Percentiles rank a stretch among this genome's conserved stretches.
These are phyloP conservation scores for Quadroppia sp. DNA, from an alignment of 2,888 invertebrate genomes.

Conservation along the genomic window DNA sequence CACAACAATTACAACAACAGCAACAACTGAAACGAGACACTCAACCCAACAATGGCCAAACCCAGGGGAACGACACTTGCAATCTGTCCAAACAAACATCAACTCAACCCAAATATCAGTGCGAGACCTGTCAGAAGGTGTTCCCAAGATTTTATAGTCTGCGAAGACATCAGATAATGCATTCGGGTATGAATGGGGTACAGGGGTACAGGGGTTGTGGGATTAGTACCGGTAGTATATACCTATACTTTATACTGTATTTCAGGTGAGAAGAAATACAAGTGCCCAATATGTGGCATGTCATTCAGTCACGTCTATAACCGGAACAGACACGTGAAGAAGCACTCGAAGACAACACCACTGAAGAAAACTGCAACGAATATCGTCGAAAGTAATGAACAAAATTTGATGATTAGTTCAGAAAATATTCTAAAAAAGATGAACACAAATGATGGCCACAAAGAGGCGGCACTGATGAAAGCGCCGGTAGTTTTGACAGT, in stretches of 20 bases:
- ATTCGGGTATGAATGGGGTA: constrained; percentile 45
- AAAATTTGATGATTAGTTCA: not conserved
- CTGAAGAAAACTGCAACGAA: not conserved
- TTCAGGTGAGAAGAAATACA: constrained; percentile 49
- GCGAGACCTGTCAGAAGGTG: constrained; percentile 47
- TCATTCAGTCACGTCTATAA: constrained; percentile 49
- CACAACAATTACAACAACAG: constrained; percentile 27
- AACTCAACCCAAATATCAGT: constrained; percentile 39
- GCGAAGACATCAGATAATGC: constrained; percentile 49
- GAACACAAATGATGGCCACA: not conserved
- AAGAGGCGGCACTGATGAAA: constrained; percentile 22
- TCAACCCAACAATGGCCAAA: not conserved
- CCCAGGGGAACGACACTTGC: not conserved
- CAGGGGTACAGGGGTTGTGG: too few species aligned
- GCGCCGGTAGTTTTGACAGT: not conserved
- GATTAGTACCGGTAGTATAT: not conserved
- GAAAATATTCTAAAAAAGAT: not conserved
- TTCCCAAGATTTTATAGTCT: constrained; percentile 49
- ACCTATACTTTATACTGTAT: not conserved
- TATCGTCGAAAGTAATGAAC: constrained; percentile 5
- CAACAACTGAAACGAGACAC: constrained; percentile 25
- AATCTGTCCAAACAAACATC: not conserved
- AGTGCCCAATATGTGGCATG: constrained; percentile 49
- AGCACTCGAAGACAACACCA: not conserved
- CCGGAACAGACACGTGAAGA: constrained; percentile 48